Conservation (phyloP, 2,113 vertebrate genomes). For the Leucosticte australis region DNA sequence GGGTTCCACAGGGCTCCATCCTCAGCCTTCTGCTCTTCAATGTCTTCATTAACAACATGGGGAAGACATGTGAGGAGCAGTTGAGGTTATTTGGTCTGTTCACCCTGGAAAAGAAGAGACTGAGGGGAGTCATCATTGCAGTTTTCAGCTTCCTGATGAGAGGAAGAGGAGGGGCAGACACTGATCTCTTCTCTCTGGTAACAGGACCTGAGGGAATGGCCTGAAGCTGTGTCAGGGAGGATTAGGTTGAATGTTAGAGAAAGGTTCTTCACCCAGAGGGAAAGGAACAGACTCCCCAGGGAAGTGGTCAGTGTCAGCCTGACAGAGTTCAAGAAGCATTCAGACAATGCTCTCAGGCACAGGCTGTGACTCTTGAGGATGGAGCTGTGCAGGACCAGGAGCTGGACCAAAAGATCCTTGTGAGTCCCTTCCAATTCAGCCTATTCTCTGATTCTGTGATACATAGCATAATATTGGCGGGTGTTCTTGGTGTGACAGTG, state of each 20-base stretch:
- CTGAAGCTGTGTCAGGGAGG: neutral
- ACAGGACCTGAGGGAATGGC: too few relatives aligned
- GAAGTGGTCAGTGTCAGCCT: neutral
- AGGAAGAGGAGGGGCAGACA: too few relatives aligned
- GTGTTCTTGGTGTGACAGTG: neutral
- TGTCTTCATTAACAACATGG: neutral
- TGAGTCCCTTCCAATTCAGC: neutral
- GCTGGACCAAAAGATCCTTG: neutral
- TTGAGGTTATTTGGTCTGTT: neutral
- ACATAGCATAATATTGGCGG: neutral
- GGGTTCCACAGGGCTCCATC: neutral
- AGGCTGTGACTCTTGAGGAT: neutral
- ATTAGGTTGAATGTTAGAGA: neutral
- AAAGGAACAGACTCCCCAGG: neutral
- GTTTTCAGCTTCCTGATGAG: neutral
- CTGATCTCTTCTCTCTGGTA: neutral
- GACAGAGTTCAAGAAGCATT: neutral
- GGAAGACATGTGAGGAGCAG: accelerated
- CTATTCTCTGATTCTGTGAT: neutral
- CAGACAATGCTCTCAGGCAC: neutral
- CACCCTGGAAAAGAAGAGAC: neutral
- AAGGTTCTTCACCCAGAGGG: neutral
- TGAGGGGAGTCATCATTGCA: accelerated
- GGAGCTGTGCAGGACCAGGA: neutral
- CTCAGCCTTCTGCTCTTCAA: neutral